Percentiles rank a stretch among this genome's conserved stretches.
Conservation (phyloP, 2,113 vertebrate genomes). For the Psammodynastes pulverulentus region DNA sequence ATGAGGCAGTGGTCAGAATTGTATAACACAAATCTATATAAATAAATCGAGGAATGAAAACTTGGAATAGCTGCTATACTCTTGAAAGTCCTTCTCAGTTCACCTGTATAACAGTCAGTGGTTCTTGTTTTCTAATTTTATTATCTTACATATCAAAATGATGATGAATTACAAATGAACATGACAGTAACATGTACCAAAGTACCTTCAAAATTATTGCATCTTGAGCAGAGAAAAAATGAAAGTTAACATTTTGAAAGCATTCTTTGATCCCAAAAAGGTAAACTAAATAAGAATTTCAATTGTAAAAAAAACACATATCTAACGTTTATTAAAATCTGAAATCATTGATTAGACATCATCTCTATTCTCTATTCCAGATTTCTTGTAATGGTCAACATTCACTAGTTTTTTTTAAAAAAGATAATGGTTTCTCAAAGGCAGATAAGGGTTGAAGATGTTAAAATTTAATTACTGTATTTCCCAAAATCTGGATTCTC, state of each 20-base stretch:
- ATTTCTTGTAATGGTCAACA: not conserved
- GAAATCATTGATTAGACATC: not conserved
- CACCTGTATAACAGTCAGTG: not conserved
- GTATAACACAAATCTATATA: not conserved
- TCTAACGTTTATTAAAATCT: not conserved
- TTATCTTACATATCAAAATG: not conserved
- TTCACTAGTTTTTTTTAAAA: not conserved
- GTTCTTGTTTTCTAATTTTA: not conserved
- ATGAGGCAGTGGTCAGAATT: not conserved
- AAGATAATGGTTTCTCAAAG: not conserved
- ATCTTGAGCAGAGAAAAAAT: not conserved
- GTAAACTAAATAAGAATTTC: not conserved
- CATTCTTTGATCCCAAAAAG: not conserved
- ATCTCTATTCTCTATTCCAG: not conserved
- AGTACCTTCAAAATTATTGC: not conserved
- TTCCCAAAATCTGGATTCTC: not conserved
- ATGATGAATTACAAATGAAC: not conserved
- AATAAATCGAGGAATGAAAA: not conserved
- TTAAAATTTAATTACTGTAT: not conserved
- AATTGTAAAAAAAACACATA: not conserved
- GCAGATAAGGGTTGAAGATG: not conserved
- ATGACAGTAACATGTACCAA: not conserved
- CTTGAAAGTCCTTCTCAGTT: not conserved
- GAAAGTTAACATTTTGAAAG: not conserved
- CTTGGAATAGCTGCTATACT: not conserved